Evolutionary conservation across 2,113 vertebrate genomes (phyloP).

Genomic region (Ceyx melanurus): DNA sequence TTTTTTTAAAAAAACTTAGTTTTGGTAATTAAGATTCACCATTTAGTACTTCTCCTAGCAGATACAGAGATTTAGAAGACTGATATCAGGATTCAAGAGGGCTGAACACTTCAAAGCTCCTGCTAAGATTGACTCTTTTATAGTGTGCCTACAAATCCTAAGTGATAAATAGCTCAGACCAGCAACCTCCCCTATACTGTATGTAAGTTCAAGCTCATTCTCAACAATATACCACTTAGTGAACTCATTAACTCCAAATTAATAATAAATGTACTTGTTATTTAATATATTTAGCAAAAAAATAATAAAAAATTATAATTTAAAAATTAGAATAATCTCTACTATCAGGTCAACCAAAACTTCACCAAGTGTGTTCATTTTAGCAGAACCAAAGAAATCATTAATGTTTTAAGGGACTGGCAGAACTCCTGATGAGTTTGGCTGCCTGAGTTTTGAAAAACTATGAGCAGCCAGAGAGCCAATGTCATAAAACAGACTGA

Average conservation of each 20-base stretch:
- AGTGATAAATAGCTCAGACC: background rate
- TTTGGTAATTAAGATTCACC: background rate
- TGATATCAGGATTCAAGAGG: background rate
- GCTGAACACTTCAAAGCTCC: background rate
- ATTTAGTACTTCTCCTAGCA: background rate
- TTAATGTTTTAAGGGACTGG: no score
- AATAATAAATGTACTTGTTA: background rate
- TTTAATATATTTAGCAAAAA: background rate
- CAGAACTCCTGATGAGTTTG: no score
- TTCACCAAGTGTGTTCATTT: background rate
- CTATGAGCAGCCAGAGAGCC: no score
- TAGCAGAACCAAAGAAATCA: no score
- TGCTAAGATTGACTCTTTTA: background rate
- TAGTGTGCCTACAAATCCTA: background rate
- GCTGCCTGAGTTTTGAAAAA: no score
- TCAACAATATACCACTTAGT: background rate
- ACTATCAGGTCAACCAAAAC: background rate
- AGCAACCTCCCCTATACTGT: background rate
- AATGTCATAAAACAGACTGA: no score
- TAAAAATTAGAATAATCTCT: background rate
- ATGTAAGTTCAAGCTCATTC: background rate
- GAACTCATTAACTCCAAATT: background rate
- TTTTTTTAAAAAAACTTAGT: background rate
- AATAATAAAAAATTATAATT: background rate
- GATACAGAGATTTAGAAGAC: background rate